Percentiles rank a stretch among this genome's conserved stretches.
Conservation (phyloP, 2,888 invertebrate species). For the Monopis laevigella region DNA sequence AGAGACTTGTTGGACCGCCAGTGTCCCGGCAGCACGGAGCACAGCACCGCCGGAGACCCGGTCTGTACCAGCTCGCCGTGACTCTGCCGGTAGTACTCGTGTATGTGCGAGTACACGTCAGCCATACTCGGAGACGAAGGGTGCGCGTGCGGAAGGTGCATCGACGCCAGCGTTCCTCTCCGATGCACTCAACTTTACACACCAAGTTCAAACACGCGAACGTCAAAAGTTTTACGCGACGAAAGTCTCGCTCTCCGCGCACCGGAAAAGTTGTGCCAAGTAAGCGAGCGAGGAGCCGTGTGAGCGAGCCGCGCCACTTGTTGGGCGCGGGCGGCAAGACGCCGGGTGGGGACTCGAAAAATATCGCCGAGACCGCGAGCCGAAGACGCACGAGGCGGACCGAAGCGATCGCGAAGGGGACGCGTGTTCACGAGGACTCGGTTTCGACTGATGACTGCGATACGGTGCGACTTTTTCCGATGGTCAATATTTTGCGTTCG, state of each 20-base stretch:
- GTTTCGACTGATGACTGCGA: slow-evolving; percentile 69
- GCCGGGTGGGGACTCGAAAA: slow-evolving; percentile 57
- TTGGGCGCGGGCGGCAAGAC: slow-evolving; percentile 55
- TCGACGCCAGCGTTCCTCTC: slow-evolving; percentile 50
- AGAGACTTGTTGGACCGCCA: slow-evolving; percentile 98
- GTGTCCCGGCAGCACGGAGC: slow-evolving; percentile 92
- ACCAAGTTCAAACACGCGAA: slow-evolving; percentile 37
- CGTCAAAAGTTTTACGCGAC: slow-evolving; percentile 35
- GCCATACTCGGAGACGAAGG: slow-evolving; percentile 71
- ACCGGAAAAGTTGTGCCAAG: slow-evolving; percentile 51
- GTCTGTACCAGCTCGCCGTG: slow-evolving; percentile 95
- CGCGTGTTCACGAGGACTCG: slow-evolving; percentile 59
- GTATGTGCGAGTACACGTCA: slow-evolving; percentile 78
- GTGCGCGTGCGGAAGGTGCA: slow-evolving; percentile 74
- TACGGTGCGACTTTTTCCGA: slow-evolving; percentile 69
- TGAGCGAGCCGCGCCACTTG: slow-evolving; percentile 53
- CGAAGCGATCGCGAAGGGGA: slow-evolving; percentile 52
- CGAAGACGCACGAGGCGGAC: slow-evolving; percentile 61
- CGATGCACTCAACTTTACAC: slow-evolving; percentile 25
- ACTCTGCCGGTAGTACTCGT: slow-evolving; percentile 85
- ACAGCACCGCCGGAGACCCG: slow-evolving; percentile 94
- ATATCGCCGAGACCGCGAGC: slow-evolving; percentile 53
- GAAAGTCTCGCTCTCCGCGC: slow-evolving; percentile 45
- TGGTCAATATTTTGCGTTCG: slow-evolving; percentile 70
- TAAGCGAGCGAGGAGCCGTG: slow-evolving; percentile 53